Evolutionary conservation across 2,888 invertebrate species (phyloP).

Genomic region (Germaria angustata): DNA sequence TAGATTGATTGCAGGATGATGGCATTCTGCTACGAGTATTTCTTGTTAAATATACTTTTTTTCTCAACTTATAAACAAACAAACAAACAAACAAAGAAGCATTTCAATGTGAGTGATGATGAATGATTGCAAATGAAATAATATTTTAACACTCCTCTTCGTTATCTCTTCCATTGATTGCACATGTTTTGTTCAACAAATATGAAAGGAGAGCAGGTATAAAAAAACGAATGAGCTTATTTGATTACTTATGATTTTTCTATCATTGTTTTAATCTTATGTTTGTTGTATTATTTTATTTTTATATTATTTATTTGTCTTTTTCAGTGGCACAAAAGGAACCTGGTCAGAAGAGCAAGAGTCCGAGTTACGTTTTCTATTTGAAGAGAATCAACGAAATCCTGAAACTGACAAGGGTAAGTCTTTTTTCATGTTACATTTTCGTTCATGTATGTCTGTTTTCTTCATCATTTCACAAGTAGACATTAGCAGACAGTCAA

Average conservation of each 20-base stretch:
- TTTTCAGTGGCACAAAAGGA: conserved; percentile 80
- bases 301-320: conserved; percentile 27
- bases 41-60: neutral
- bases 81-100: no score
- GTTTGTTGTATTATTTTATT: conserved; percentile 1
- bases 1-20: conserved; percentile 52
- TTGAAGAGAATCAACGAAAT: conserved; percentile 89
- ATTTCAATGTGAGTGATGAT: conserved; percentile 56
- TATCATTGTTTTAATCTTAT: conserved; percentile 1
- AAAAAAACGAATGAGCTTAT: conserved; percentile 70
- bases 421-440: no score
- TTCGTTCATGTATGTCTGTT: neutral
- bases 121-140: conserved; percentile 56
- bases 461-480: neutral
- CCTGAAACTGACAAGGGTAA: conserved; percentile 86
- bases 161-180: conserved; percentile 9
- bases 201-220: conserved; percentile 6
- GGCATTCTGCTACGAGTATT: conserved; percentile 17
- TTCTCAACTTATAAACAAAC: conserved; percentile 37
- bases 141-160: conserved; percentile 50
- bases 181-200: conserved; percentile 34
- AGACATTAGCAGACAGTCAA: neutral
- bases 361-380: conserved; percentile 89
- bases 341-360: conserved; percentile 94
- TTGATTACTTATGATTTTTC: conserved; percentile 34